Conservation (phyloP, 2,113 vertebrate species). For the Diadophis punctatus region DNA sequence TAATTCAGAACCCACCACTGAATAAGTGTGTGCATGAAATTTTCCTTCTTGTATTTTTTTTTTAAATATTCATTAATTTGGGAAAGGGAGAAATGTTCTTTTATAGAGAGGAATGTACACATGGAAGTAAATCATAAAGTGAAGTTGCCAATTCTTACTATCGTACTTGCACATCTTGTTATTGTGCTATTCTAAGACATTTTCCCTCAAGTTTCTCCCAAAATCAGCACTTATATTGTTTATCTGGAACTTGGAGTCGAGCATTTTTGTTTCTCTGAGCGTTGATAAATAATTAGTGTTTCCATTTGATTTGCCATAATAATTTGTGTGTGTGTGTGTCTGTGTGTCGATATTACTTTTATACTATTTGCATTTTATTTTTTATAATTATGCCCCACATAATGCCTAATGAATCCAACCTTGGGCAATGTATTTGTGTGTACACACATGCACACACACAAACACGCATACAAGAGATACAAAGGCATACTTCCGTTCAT, state of each 20-base stretch:
- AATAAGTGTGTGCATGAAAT: neutral
- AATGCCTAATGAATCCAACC: neutral
- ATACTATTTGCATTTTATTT: neutral
- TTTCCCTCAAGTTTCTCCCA: neutral
- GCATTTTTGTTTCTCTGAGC: neutral
- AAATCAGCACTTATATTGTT: neutral
- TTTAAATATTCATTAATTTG: neutral
- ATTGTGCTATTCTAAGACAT: neutral
- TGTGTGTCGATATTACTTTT: neutral
- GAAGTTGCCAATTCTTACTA: neutral
- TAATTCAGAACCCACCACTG: no score
- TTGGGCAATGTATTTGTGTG: neutral
- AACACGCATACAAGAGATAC: neutral
- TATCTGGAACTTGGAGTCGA: neutral
- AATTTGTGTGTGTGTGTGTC: neutral
- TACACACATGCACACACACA: neutral
- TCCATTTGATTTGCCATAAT: neutral
- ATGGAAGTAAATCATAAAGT: neutral
- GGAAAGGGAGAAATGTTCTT: neutral
- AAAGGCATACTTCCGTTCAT: neutral
- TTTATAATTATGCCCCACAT: neutral
- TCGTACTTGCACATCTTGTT: neutral
- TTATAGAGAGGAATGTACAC: neutral
- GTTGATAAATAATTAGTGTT: neutral
- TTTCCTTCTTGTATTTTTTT: neutral